Percentiles rank a stretch among this genome's conserved stretches.
phyloP scores from a whole-genome alignment of 2,888 invertebrate genomes.

The Arge pagana region DNA sequence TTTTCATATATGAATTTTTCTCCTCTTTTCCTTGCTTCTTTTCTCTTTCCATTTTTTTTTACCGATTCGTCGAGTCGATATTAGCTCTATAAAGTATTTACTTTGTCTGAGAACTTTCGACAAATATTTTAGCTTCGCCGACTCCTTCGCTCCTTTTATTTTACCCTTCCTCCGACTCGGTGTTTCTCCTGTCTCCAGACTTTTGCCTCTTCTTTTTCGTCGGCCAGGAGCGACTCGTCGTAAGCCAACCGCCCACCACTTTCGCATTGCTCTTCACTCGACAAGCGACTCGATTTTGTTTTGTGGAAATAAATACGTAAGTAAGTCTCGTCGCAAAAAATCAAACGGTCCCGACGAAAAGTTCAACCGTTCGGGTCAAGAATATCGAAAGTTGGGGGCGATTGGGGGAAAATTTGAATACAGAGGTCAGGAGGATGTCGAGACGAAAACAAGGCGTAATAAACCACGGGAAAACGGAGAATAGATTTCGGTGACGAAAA shows the following conservation, averaged over 20 bases:
- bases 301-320: too few species aligned
- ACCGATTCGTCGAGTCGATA: conserved; percentile 12
- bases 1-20: too few species aligned
- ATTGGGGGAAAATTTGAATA: too few species aligned
- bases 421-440: too few species aligned
- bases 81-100: conserved; percentile 19
- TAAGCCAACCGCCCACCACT: background rate
- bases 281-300: too few species aligned
- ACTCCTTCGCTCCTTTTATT: background rate
- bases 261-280: background rate
- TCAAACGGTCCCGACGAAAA: too few species aligned
- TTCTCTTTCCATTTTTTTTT: conserved; percentile 15
- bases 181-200: background rate
- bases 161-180: background rate
- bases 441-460: too few species aligned
- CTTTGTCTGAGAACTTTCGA: conserved; percentile 17
- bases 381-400: too few species aligned
- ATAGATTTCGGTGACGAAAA: too few species aligned
- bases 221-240: background rate
- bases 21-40: background rate
- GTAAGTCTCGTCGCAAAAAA: too few species aligned
- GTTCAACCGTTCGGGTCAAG: too few species aligned
- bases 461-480: too few species aligned
- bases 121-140: conserved; percentile 5
- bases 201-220: background rate